These are phyloP conservation scores for Trisateles emortualis DNA, from an alignment of 2,888 invertebrate species.

Conservation along the genomic window DNA sequence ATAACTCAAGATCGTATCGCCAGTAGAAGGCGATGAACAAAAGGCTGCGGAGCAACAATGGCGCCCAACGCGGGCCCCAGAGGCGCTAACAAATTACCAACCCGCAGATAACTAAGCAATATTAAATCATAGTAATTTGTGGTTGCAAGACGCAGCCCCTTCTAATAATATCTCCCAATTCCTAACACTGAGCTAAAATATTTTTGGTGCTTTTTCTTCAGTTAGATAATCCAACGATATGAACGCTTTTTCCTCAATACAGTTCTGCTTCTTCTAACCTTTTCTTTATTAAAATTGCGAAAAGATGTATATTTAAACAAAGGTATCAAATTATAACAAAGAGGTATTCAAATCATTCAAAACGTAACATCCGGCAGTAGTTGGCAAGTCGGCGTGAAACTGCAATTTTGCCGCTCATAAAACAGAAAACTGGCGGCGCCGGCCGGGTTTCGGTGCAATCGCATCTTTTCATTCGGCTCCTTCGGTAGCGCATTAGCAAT, in stretches of 20 bases:
- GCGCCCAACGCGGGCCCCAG: constrained; percentile 76
- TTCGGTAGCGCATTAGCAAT: constrained; percentile 78
- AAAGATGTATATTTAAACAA: neutral
- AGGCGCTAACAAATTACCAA: constrained; percentile 84
- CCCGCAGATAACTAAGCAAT: constrained; percentile 86
- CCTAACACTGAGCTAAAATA: constrained; percentile 56
- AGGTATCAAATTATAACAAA: constrained; percentile 51
- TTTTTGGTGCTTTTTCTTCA: constrained; percentile 62
- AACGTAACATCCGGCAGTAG: constrained; percentile 67
- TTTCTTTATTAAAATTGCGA: neutral
- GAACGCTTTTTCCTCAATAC: constrained; percentile 7
- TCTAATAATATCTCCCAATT: constrained; percentile 69
- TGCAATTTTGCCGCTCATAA: constrained; percentile 80
- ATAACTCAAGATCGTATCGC: constrained; percentile 86
- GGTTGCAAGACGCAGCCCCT: constrained; percentile 78
- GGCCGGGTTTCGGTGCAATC: constrained; percentile 68
- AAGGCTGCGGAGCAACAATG: constrained; percentile 83
- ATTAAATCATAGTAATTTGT: constrained; percentile 87
- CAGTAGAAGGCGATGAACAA: constrained; percentile 82
- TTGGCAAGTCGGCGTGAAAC: constrained; percentile 68
- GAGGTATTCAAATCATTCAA: constrained; percentile 68
- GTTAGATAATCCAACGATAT: constrained; percentile 27
- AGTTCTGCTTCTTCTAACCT: neutral
- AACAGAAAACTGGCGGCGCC: constrained; percentile 67
- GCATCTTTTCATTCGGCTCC: constrained; percentile 78